Conservation (phyloP, 2,888 invertebrate genomes). For the Punctoribates punctum region DNA sequence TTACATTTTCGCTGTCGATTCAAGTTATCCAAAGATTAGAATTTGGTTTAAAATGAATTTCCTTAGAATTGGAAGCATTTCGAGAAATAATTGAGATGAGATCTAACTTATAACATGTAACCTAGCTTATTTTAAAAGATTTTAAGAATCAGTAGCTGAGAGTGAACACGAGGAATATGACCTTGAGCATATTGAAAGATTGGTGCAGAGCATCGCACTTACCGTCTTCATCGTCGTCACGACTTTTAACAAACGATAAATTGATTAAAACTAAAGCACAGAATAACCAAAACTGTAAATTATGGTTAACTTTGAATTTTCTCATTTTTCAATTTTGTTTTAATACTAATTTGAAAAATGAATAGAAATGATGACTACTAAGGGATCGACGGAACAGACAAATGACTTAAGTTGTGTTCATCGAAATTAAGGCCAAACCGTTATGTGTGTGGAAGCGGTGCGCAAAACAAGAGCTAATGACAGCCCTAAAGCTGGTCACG, state of each 20-base stretch:
- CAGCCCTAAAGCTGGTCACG: constrained; percentile 26
- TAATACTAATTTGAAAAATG: neutral
- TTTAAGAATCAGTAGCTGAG: too few relatives aligned
- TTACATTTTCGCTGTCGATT: neutral
- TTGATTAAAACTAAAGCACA: neutral
- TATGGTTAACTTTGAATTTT: neutral
- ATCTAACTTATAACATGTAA: too few relatives aligned
- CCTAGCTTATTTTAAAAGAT: too few relatives aligned
- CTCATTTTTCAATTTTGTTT: neutral
- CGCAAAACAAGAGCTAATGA: neutral
- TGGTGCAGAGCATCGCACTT: neutral
- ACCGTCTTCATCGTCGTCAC: constrained; percentile 24
- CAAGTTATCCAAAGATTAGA: neutral
- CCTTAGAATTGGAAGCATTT: too few relatives aligned
- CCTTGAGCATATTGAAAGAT: neutral
- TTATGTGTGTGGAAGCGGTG: constrained; percentile 14
- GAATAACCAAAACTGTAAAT: neutral
- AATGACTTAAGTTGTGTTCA: neutral
- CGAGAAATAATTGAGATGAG: too few relatives aligned
- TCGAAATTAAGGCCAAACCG: constrained; percentile 19
- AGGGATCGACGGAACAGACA: neutral
- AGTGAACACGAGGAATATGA: neutral
- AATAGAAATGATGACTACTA: neutral
- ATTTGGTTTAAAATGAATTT: too few relatives aligned
- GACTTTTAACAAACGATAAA: neutral